Evolutionary conservation across 2,113 vertebrate species (phyloP), one percentile per base, ranked within the genome.

Genomic region (Apteryx mantelli): DNA sequence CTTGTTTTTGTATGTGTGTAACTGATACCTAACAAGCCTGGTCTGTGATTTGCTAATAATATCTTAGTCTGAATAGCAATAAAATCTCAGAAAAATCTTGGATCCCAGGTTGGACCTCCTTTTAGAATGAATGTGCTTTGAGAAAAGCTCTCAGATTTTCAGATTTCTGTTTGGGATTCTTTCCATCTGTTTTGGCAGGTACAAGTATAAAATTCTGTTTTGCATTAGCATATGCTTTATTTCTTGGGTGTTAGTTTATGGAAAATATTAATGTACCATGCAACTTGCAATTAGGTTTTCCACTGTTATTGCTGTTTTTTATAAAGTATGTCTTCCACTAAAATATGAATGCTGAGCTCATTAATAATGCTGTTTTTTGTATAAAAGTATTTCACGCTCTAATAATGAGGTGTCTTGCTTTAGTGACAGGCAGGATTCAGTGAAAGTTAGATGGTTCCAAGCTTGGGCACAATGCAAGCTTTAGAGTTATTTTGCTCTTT

Each of bases 281-380:
- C 40, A 97, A 74, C 32, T 94, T 95, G 65, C 83, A 95, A 95
- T 93, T 65, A 84, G 32, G 84, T 81, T 93, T 96, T 86, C 87
- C 20, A 55, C 25, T 65, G 22, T 61, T 96, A 68, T 70, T 96
- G 70, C 52, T 90, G 11, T 3, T 52, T 95, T 81, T 69, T 83
- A 36, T 83, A 88, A 95, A 97, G 91, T 53, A 53, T 5, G 5
- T 2, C 34, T 96, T 95, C 11, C 48, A 60, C 11, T 93, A 68
- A 93, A 93, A 74, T 70, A 76, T 20, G 6, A 78, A 71, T 89
- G 6, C 9, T 91, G 5, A 5, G 74, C 46, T 30, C 4, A 1
- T 48, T 92, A 88, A 90, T 92, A 95, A 88, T 46, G 48, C 42
- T 65, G 11, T 4, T 83, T 69, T 76, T 91, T 58, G 50, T 5